phyloP scores from a whole-genome alignment of 1,140 invertebrate genomes.

The Orchestia grillus region DNA sequence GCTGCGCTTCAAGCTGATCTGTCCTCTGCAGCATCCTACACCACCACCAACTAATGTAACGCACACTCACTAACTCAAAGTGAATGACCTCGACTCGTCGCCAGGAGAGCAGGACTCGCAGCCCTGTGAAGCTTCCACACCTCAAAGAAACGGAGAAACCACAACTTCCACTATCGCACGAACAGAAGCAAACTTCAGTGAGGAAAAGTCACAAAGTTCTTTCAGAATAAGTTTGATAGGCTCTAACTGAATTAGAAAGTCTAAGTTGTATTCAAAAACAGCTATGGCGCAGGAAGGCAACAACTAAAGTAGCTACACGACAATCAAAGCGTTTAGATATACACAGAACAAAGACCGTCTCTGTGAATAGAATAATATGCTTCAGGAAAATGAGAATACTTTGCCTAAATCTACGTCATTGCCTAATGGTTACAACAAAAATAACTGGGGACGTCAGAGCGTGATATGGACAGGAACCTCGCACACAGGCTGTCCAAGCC shows the following conservation, averaged over 20 bases:
- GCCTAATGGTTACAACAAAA: neutral
- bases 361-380: neutral
- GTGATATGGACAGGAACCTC: neutral
- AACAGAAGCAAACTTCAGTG: neutral
- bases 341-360: neutral
- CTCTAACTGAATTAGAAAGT: neutral
- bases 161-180: neutral
- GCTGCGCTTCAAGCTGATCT: constrained; percentile 34
- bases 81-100: neutral
- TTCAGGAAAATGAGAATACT: neutral
- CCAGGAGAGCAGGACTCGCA: neutral
- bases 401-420: neutral
- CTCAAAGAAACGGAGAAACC: neutral
- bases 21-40: neutral
- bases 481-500: neutral
- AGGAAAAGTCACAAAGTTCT: neutral
- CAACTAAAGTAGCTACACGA: neutral
- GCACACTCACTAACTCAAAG: neutral
- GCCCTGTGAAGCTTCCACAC: neutral
- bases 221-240: neutral
- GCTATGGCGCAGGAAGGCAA: neutral
- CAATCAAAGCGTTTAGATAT: neutral
- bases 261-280: neutral
- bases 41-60: neutral
- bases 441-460: neutral